Base-by-base conservation (phyloP, 2,113 vertebrate genomes). In the Phalacrocorax aristotelis region DNA sequence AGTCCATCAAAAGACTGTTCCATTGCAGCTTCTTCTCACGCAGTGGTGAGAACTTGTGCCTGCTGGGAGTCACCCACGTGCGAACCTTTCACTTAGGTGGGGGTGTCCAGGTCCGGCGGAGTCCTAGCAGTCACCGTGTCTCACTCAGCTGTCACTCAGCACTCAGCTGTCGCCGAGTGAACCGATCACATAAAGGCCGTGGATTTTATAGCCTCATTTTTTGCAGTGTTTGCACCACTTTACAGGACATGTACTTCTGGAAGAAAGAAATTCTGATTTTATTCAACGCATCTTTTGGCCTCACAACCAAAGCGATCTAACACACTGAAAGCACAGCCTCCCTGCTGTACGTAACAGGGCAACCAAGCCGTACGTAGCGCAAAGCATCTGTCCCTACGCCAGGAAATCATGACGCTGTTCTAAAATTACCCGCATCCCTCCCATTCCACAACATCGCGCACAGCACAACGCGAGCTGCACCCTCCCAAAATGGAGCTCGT, bases 301-400 rank as follows among this genome's bases (percentile, higher is more conserved):
- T 61, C 60, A 14, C 15, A 55, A 15, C 49, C 19, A 0, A 20
- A 55, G 55, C 7, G 26, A 52, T 29, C 7, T 17, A 19, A 20
- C 0, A 20, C 2, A 2, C 60, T 15, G 69, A 4, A 19, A 42
- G 66, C 55, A 16, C 51, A 32, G 68, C 46, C 66, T 55, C 40
- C 46, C 23, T 30, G 14, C 54, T 11, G 4, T 2, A 11, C 30
- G 4, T 5, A 22, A 13, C 66, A 27, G 86, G 66, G 66, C 74
- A 21, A 6, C 8, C 40, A 5, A 25, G 26, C 29, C 66, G 1
- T 2, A 6, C 4, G 0, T 3, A 6, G 54, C 2, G 68, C 54
- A 5, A 8, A 22, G 49, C 3, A 0, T 6, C 91, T 57, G 80
- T 69, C 74, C 49, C 54, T 6, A 0, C 11, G 80, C 81, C 81